Evolutionary conservation across 2,797 vertebrate genomes (phyloP).

Genomic region (Macropus fuliginosus): DNA sequence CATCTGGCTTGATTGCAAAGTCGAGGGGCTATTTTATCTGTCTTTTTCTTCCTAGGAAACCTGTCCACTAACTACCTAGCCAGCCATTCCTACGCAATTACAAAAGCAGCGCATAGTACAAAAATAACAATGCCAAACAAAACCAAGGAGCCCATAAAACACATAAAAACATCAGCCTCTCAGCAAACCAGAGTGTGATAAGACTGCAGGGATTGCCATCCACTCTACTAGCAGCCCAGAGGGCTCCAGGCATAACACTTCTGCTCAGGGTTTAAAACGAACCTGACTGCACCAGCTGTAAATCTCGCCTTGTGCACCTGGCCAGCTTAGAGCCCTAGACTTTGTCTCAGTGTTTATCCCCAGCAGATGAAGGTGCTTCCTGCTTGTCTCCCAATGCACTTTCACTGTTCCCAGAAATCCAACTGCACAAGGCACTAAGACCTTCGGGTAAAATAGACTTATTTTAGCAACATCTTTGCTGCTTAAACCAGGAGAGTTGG

Average conservation of each 20-base stretch:
- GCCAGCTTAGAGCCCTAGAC: not conserved
- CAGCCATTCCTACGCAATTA: not conserved
- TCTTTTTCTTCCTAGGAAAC: not conserved
- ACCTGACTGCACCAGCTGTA: accelerated
- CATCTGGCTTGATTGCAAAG: constrained; percentile 40
- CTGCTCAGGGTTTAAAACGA: accelerated
- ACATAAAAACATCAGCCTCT: not conserved
- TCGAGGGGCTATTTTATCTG: not conserved
- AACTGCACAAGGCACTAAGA: not conserved
- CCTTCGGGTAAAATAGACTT: accelerated
- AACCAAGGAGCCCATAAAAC: not conserved
- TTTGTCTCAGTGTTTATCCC: accelerated
- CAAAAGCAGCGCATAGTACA: accelerated
- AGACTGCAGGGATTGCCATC: not conserved
- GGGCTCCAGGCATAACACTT: accelerated
- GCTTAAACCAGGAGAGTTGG: accelerated
- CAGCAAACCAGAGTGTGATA: accelerated
- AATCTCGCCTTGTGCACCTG: not conserved
- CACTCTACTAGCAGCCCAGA: accelerated
- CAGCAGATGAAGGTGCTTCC: not conserved
- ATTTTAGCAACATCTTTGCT: not conserved
- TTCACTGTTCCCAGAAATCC: not conserved
- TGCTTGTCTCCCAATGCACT: not conserved
- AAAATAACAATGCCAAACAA: not conserved
- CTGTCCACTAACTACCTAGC: not conserved